Conservation (phyloP, 1,140 invertebrate genomes). For the Sesamia nonagrioides region DNA sequence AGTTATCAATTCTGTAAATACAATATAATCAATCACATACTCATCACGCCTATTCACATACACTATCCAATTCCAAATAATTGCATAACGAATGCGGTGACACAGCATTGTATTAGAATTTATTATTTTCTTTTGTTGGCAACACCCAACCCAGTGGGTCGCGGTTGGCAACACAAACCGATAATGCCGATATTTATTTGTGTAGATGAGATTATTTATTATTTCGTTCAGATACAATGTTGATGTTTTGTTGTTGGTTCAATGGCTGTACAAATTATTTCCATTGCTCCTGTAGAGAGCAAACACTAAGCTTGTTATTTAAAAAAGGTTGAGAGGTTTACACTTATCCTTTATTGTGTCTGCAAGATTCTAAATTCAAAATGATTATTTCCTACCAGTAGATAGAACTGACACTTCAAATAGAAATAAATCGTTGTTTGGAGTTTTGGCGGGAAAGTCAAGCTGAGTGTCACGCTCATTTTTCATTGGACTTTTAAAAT, state of each 20-base stretch:
- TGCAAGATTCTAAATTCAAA: conserved; percentile 18
- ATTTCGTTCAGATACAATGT: conserved; percentile 63
- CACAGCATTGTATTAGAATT: conserved; percentile 76
- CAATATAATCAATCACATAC: conserved; percentile 42
- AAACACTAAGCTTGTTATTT: conserved; percentile 39
- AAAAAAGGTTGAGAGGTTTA: conserved; percentile 30
- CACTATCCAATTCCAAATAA: conserved; percentile 63
- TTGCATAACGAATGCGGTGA: conserved; percentile 83
- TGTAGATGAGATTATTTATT: conserved; percentile 66
- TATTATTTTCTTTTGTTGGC: conserved; percentile 76
- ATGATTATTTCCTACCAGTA: background rate
- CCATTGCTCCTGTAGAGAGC: conserved; percentile 42
- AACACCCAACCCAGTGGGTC: conserved; percentile 58
- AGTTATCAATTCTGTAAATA: background rate
- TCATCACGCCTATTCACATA: conserved; percentile 62
- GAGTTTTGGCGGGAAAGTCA: too few relatives aligned
- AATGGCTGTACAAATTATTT: conserved; percentile 56
- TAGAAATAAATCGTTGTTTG: background rate
- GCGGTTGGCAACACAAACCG: conserved; percentile 53
- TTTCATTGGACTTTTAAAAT: too few relatives aligned
- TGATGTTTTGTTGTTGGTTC: conserved; percentile 53
- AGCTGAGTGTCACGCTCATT: too few relatives aligned
- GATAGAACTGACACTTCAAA: too few relatives aligned
- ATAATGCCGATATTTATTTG: conserved; percentile 67
- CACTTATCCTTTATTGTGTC: conserved; percentile 31